Evolutionary conservation across 2,888 invertebrate genomes (phyloP), one percentile per base, ranked within the genome.

Genomic region (Latrodectus elegans): DNA sequence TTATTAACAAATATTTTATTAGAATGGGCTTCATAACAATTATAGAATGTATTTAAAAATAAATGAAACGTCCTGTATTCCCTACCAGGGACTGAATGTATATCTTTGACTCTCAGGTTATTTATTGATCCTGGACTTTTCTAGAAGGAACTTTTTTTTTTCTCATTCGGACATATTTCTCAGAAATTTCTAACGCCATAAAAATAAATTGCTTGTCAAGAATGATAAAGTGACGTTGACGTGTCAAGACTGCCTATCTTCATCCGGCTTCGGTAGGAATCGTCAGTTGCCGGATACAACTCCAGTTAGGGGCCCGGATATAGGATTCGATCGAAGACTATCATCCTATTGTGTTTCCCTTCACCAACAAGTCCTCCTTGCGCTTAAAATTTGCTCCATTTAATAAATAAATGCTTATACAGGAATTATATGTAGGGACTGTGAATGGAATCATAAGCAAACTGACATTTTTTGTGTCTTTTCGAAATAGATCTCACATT

Each of bases 151-250:
- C 6, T n/a, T 17, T 14, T 22, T n/a, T n/a, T 15, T 6, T 60
- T 15, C n/a, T 60, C 60, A 11, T 11, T 8, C 60, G n/a, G 70
- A 22, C 17, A 70, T 38, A 38, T 26, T 70, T 38, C 11, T 17
- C 68, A 6, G 38, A 68, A 68, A n/a, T 68, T 68, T 70, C 70
- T 15, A 14, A 10, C 22, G 38, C 38, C 4, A 70, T 11, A 14
- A 38, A 15, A 38, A 70, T 10, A 70, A 22, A 65, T 49, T 67
- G 8, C 52, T 51, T 15, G 78, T 53, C 78, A 78, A 22, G 70
- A 70, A 70, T 80, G 80, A 80, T 80, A 80, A 80, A 72, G 72
- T 80, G 72, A 72, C 72, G 51, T 8, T n/a, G 26, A 14, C 65
- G 60, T 49, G 80, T 80, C 78, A 80, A 64, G 68, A 80, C 55